phyloP scores from a whole-genome alignment of 2,797 vertebrate genomes.

The Rhadinocentrus ornatus region DNA sequence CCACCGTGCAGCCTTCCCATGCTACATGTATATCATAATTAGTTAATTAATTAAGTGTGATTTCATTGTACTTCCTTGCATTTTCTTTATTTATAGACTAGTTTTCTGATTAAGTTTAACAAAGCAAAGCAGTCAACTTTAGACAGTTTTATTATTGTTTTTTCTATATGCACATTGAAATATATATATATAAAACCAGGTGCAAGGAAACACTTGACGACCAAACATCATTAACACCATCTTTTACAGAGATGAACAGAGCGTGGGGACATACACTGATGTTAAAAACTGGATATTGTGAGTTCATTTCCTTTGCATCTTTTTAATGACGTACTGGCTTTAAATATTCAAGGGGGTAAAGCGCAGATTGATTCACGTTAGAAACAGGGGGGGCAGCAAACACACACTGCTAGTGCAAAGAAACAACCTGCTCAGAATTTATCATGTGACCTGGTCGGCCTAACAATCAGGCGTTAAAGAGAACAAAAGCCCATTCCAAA shows the following conservation, averaged over 20 bases:
- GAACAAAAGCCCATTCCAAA: slow-evolving; percentile 99
- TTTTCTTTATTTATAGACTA: background rate
- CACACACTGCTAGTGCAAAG: slow-evolving; percentile 50
- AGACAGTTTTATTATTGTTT: background rate
- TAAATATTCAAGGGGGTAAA: slow-evolving; percentile 31
- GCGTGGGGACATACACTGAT: background rate
- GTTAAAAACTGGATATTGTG: background rate
- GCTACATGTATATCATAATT: background rate
- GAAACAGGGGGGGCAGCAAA: slow-evolving; percentile 74
- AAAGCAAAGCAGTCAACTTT: background rate
- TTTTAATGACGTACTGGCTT: slow-evolving; percentile 1
- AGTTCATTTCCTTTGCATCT: slow-evolving; percentile 16
- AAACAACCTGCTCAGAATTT: slow-evolving; percentile 89
- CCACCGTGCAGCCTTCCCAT: too few species aligned
- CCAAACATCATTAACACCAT: background rate
- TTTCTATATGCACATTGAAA: background rate
- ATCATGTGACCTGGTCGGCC: slow-evolving; percentile 92
- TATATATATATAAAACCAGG: background rate
- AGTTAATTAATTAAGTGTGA: background rate
- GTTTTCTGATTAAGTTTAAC: background rate
- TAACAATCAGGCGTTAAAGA: slow-evolving; percentile 97
- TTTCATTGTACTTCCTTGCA: background rate
- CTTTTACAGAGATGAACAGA: background rate
- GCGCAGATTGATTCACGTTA: slow-evolving; percentile 63
- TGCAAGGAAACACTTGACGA: slow-evolving; percentile 8